Evolutionary conservation across 2,797 vertebrate genomes (phyloP), one percentile per base, ranked within the genome.

Genomic region (Delichon dasypus): DNA sequence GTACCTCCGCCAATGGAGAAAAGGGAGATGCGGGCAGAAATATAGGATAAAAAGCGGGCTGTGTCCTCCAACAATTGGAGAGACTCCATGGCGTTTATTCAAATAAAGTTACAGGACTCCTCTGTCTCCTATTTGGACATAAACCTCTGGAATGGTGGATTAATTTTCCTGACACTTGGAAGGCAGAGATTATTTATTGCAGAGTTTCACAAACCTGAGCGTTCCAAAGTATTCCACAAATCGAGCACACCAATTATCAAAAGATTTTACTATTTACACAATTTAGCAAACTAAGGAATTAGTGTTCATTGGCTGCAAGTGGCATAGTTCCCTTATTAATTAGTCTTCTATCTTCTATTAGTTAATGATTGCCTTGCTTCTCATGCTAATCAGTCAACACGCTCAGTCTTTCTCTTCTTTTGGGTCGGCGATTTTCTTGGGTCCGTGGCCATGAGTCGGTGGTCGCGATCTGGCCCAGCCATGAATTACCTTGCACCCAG

Each of bases 381-480:
- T 58, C 21, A 11, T 20, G 25, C 23, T n/a, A 7, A 22, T 19
- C 26, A 51, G n/a, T 10, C 44, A 42, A 40, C 15, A 19, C 1
- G 50, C 26, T 55, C 29, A 20, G 21, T 22, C 18, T 11, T 30
- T 36, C 34, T 42, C 30, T 27, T 64, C 42, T 42, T 48, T 26
- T 16, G 36, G 36, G 58, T 50, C 1, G 1, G 4, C 10, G 19
- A 4, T 57, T 48, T 44, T 65, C 26, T 16, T 22, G 16, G 26
- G 9, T 50, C 36, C 1, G 0, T 47, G 26, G 50, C 26, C 18
- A 1, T 32, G 7, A 55, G 14, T 6, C 1, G 2, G 65, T 12
- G 42, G 12, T 23, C 44, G 36, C 34, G 36, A 27, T 64, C 36
- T 36, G 36, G 13, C 36, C 32, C 25, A 54, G 48, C 8, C 44